Conservation (phyloP, 2,888 invertebrate species). For the Pimpla rufipes region DNA sequence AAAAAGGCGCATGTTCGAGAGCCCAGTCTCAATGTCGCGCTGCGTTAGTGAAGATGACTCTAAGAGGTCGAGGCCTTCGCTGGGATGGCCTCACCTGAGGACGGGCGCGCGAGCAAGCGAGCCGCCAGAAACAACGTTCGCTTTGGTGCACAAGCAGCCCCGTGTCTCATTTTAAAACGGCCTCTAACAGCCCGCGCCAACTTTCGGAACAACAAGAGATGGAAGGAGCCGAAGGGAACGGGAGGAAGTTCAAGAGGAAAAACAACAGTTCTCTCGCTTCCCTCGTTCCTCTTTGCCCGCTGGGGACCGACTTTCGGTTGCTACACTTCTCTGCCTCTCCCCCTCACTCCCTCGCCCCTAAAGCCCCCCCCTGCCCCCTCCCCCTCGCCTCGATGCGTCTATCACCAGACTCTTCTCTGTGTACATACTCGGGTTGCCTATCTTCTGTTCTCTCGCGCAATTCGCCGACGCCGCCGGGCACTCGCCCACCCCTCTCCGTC, state of each 20-base stretch:
- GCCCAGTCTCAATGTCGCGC: slow-evolving; percentile 28
- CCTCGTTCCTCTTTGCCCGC: slow-evolving; percentile 28
- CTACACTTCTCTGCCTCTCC: background rate
- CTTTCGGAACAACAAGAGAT: slow-evolving; percentile 70
- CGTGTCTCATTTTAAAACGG: slow-evolving; percentile 75
- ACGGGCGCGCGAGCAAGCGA: slow-evolving; percentile 2
- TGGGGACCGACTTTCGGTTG: slow-evolving; percentile 54
- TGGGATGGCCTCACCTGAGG: slow-evolving; percentile 38
- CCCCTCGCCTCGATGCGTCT: slow-evolving; percentile 26
- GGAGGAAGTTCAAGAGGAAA: slow-evolving; percentile 41
- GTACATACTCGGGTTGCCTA: slow-evolving; percentile 41
- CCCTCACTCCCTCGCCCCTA: background rate
- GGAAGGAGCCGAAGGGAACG: slow-evolving; percentile 60
- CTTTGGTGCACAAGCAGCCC: slow-evolving; percentile 75
- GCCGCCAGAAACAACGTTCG: slow-evolving; percentile 53
- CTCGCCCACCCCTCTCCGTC: slow-evolving; percentile 46
- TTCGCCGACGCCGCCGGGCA: slow-evolving; percentile 53
- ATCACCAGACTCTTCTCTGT: slow-evolving; percentile 38
- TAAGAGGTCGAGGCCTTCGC: slow-evolving; percentile 53
- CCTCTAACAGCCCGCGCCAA: slow-evolving; percentile 74
- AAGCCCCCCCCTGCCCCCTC: background rate
- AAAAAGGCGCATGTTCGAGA: slow-evolving; percentile 24
- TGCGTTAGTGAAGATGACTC: slow-evolving; percentile 29
- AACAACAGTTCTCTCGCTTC: slow-evolving; percentile 49
- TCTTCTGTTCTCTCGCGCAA: slow-evolving; percentile 42